Base-by-base conservation (phyloP, 2,888 invertebrate genomes). In the Ptychoptera albimana region DNA sequence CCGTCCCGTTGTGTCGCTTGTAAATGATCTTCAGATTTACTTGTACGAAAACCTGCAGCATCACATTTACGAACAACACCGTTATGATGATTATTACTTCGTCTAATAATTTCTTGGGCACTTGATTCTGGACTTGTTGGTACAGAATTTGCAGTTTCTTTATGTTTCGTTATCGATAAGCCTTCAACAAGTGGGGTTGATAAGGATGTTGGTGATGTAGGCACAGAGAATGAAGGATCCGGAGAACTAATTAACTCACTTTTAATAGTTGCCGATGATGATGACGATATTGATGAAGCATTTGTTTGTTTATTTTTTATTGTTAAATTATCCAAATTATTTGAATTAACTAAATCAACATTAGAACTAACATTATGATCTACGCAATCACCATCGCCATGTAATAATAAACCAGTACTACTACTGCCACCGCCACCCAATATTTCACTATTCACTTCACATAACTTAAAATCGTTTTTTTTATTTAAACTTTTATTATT, bases 1-100 rank as follows among this genome's bases (percentile, higher is more conserved):
- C 66, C 66, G 51, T 66, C 66, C 45, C 65, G 61, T 52, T 66
- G 67, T 49, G 64, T 57, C 50, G 76, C 75, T 68, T 88, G 87
- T 50, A 93, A 68, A 61, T 91, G 91, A 67, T 92, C 91, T 68
- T 93, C 93, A 10, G 88, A 89, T 57, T 87, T 78, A 55, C 89
- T 91, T 30, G 88, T 88, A 48, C 91, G 74, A 39, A 91, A 89
- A 51, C 82, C 79, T 54, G 76, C 77, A 46, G 73, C 71, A 55
- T 73, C 73, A 54, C 63, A 60, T 54, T 63, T 64, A 48, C 66
- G 57, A 50, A 65, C 60, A 49, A 60, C 71, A 60, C 61, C 63
- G 45, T 66, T 66, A 72, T 73, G 74, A 52, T 52, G 57, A 58
- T 70, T 57, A 63, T 61, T 36, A 16, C 29, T 41, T 15, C 64